These are phyloP conservation scores for Drosophila truncata DNA, from an alignment of 1,140 invertebrate genomes.

Conservation along the genomic window DNA sequence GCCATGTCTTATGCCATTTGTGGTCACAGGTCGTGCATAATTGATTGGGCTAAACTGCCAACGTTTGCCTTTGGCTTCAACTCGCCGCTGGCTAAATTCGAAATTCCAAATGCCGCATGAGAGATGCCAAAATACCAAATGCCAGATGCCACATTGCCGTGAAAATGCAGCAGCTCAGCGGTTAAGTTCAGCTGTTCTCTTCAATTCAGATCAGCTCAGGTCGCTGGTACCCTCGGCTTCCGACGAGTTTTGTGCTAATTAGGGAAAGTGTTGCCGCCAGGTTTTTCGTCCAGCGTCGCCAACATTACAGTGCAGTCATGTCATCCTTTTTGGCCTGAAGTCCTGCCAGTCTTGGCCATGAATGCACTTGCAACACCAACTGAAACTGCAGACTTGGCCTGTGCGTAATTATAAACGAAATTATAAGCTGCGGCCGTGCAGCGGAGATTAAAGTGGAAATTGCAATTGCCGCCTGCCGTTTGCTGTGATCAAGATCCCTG, in stretches of 20 bases:
- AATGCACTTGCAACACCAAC: slow-evolving; percentile 19
- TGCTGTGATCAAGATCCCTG: slow-evolving; percentile 39
- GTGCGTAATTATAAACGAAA: slow-evolving; percentile 82
- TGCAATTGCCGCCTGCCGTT: slow-evolving; percentile 56
- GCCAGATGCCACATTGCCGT: slow-evolving; percentile 20
- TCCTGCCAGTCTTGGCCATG: not conserved
- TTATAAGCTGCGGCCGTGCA: slow-evolving; percentile 73
- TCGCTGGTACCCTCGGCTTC: slow-evolving; percentile 22
- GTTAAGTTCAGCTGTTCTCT: slow-evolving; percentile 29
- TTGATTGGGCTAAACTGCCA: slow-evolving; percentile 39
- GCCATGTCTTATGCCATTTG: not conserved
- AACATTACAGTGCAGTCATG: slow-evolving; percentile 15
- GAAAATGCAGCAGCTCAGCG: slow-evolving; percentile 22
- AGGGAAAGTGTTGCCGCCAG: slow-evolving; percentile 74
- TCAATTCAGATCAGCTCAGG: slow-evolving; percentile 15
- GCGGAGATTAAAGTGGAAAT: slow-evolving; percentile 81
- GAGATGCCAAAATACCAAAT: slow-evolving; percentile 6
- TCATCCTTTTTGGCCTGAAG: slow-evolving; percentile 2
- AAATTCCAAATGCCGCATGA: slow-evolving; percentile 19
- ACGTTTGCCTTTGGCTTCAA: slow-evolving; percentile 15
- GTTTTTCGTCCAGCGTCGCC: slow-evolving; percentile 47
- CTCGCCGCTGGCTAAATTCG: slow-evolving; percentile 29
- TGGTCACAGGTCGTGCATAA: slow-evolving; percentile 24
- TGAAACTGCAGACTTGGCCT: slow-evolving; percentile 53
- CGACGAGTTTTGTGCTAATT: slow-evolving; percentile 65